phyloP scores from a whole-genome alignment of 2,797 vertebrate species.

The Macroramphosus scolopax region DNA sequence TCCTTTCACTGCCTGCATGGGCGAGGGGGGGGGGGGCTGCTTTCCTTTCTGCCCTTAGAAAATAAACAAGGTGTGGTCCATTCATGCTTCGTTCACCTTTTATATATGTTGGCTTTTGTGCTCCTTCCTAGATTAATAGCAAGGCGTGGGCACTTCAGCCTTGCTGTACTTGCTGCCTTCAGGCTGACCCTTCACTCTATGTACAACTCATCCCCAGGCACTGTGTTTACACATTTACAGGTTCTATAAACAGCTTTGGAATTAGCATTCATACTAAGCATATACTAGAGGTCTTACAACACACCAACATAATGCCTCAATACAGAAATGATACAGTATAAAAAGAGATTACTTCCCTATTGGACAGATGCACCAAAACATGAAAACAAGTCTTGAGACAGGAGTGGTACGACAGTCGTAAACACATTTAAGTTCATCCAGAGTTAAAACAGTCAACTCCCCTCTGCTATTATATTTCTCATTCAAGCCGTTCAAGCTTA shows the following conservation, averaged over 20 bases:
- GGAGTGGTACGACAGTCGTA: no score
- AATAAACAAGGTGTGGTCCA: constrained; percentile 48
- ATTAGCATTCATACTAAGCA: no score
- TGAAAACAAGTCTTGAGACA: no score
- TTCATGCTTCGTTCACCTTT: constrained; percentile 45
- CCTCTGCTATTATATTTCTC: constrained; percentile 8
- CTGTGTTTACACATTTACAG: constrained; percentile 4
- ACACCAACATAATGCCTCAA: no score
- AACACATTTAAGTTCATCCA: no score
- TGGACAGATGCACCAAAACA: constrained; percentile 6
- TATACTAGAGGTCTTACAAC: no score
- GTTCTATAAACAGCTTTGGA: not conserved
- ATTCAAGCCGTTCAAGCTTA: constrained; percentile 9
- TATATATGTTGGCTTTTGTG: constrained; percentile 45
- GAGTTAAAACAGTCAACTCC: constrained; percentile 11
- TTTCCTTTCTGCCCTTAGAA: constrained; percentile 42
- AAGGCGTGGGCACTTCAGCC: constrained; percentile 38
- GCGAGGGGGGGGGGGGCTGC: not conserved
- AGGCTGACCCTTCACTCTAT: constrained; percentile 8
- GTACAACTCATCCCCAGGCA: not conserved
- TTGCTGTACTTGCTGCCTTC: constrained; percentile 5
- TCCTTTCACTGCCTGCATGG: constrained; percentile 14
- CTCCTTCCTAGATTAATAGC: constrained; percentile 40
- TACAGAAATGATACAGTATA: no score
- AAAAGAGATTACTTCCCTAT: not conserved